Conservation (phyloP, 2,888 invertebrate species). For the Habroteleia sp. region DNA sequence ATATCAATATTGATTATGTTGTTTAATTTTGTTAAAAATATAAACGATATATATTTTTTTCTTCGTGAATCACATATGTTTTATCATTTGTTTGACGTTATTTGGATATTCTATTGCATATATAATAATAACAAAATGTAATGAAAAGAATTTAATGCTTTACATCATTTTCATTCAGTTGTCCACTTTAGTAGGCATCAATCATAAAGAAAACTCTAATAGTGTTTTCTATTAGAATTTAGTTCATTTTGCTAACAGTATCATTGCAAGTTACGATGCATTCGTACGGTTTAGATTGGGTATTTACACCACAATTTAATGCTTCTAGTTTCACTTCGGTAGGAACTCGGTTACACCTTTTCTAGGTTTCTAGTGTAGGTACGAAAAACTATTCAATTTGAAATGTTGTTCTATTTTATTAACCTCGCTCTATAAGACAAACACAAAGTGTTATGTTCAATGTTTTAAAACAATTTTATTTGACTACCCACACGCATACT, state of each 20-base stretch:
- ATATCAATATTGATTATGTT: too few relatives aligned
- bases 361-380: conserved; percentile 31
- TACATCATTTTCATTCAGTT: conserved; percentile 32
- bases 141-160: too few relatives aligned
- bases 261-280: conserved; percentile 49
- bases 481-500: too few relatives aligned
- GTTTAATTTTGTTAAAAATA: too few relatives aligned
- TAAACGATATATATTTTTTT: too few relatives aligned
- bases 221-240: conserved; percentile 53
- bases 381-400: conserved; percentile 38
- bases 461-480: too few relatives aligned
- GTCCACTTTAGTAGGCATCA: conserved; percentile 17
- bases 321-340: conserved; percentile 32
- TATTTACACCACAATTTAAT: conserved; percentile 54
- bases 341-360: conserved; percentile 48
- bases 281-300: conserved; percentile 46
- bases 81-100: too few relatives aligned
- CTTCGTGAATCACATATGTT: too few relatives aligned
- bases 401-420: conserved; percentile 41
- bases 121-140: too few relatives aligned
- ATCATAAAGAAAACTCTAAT: conserved; percentile 47
- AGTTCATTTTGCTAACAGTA: conserved; percentile 45
- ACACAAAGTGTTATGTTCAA: too few relatives aligned
- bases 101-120: too few relatives aligned
- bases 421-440: neutral